A percentile compares a stretch with the other conserved stretches of the same genome.
Evolutionary conservation across 2,797 vertebrate genomes (phyloP).

Genomic region (Clarias platycephalus): DNA sequence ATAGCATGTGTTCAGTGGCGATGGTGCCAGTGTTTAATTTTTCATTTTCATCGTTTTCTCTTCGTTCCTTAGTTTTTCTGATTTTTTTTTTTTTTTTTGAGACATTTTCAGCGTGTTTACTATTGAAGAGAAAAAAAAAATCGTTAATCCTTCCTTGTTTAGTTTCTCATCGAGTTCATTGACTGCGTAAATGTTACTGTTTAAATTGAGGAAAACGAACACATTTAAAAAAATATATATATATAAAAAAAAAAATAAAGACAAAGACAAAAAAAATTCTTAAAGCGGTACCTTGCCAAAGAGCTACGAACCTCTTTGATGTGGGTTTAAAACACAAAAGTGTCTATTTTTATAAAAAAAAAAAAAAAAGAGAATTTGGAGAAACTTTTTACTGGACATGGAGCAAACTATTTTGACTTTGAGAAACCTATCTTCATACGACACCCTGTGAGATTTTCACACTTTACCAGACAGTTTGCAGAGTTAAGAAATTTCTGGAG

Average conservation of each 20-base stretch:
- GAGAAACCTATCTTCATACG: slow-evolving; percentile 97
- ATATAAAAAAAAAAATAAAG: slow-evolving; percentile 77
- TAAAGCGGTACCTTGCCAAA: slow-evolving; percentile 99
- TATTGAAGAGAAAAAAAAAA: neutral
- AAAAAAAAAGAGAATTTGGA: slow-evolving; percentile 88
- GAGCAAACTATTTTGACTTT: slow-evolving; percentile 99
- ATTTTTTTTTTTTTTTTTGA: neutral
- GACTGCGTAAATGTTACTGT: slow-evolving; percentile 78
- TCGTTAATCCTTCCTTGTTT: slow-evolving; percentile 56
- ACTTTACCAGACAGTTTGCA: slow-evolving; percentile 97
- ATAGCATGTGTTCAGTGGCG: slow-evolving; percentile 15
- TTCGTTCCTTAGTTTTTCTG: slow-evolving; percentile 70
- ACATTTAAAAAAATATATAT: slow-evolving; percentile 57
- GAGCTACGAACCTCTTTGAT: slow-evolving; percentile 99
- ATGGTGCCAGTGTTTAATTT: slow-evolving; percentile 56
- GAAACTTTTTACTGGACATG: slow-evolving; percentile 99
- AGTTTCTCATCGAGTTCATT: slow-evolving; percentile 71
- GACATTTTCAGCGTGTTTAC: slow-evolving; percentile 29
- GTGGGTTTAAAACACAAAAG: slow-evolving; percentile 98
- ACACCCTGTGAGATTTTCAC: slow-evolving; percentile 98
- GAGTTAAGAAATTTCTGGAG: slow-evolving; percentile 85
- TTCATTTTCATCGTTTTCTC: slow-evolving; percentile 79
- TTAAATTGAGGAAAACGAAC: slow-evolving; percentile 74
- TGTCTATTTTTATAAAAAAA: slow-evolving; percentile 95
- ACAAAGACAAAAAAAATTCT: slow-evolving; percentile 86